Evolutionary conservation across 2,113 vertebrate species (phyloP).

Genomic region (Xenus cinereus): DNA sequence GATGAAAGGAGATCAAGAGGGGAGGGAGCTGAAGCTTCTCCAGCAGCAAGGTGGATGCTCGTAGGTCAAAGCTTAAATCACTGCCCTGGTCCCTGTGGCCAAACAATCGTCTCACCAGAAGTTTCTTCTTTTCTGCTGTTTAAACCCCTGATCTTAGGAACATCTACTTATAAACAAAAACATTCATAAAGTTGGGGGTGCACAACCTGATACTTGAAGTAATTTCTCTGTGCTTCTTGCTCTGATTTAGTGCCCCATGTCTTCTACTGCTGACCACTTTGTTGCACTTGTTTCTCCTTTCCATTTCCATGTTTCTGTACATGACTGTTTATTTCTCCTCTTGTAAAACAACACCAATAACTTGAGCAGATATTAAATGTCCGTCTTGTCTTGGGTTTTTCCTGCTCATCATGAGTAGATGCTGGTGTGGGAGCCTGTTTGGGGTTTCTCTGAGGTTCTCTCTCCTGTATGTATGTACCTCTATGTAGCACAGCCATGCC

Average conservation of each 20-base stretch:
- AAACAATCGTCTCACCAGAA: background rate
- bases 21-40: conserved; percentile 14
- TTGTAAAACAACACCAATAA: background rate
- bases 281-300: background rate
- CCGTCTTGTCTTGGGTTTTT: background rate
- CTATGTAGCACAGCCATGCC: background rate
- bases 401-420: background rate
- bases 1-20: conserved; percentile 32
- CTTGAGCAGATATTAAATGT: background rate
- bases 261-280: background rate
- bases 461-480: background rate
- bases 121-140: background rate
- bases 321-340: background rate
- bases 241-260: background rate
- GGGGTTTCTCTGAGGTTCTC: background rate
- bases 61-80: background rate
- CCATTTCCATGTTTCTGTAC: background rate
- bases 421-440: background rate
- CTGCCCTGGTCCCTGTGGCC: background rate
- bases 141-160: background rate
- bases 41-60: background rate
- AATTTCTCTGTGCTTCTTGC: background rate
- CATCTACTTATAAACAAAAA: background rate
- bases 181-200: background rate
- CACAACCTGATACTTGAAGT: background rate